Conservation (phyloP, 1,140 invertebrate genomes). For the Metopolophium dirhodum region DNA sequence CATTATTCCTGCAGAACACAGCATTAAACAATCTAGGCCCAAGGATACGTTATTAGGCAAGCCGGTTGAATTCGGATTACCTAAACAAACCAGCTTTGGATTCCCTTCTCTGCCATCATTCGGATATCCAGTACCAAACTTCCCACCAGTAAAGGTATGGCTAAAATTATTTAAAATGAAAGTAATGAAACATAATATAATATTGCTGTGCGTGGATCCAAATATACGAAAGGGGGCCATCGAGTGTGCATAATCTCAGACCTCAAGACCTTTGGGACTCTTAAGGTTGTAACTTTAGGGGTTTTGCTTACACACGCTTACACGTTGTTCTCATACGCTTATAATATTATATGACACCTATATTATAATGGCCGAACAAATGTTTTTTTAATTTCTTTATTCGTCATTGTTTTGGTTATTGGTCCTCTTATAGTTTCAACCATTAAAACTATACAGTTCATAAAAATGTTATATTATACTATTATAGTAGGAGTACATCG, state of each 20-base stretch:
- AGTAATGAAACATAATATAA: neutral
- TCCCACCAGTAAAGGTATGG: neutral
- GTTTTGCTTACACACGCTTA: neutral
- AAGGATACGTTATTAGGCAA: neutral
- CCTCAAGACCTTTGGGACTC: neutral
- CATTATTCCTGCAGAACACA: conserved; percentile 19
- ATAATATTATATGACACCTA: neutral
- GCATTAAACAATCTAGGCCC: conserved; percentile 5
- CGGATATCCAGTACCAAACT: neutral
- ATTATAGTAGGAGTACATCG: neutral
- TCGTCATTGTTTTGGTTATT: neutral
- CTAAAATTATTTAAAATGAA: conserved; percentile 11
- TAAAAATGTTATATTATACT: neutral
- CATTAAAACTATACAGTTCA: neutral
- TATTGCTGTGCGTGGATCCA: neutral
- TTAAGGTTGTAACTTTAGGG: neutral
- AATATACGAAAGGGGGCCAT: neutral
- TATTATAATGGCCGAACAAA: neutral
- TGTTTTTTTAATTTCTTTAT: neutral
- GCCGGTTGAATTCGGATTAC: neutral
- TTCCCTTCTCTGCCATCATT: neutral
- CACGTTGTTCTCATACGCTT: neutral
- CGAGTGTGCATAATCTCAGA: neutral
- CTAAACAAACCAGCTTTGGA: neutral
- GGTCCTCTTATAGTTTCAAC: neutral